A percentile compares a stretch with the other conserved stretches of the same genome.
Evolutionary conservation across 2,113 vertebrate species (phyloP).

Genomic region (Gobius niger): DNA sequence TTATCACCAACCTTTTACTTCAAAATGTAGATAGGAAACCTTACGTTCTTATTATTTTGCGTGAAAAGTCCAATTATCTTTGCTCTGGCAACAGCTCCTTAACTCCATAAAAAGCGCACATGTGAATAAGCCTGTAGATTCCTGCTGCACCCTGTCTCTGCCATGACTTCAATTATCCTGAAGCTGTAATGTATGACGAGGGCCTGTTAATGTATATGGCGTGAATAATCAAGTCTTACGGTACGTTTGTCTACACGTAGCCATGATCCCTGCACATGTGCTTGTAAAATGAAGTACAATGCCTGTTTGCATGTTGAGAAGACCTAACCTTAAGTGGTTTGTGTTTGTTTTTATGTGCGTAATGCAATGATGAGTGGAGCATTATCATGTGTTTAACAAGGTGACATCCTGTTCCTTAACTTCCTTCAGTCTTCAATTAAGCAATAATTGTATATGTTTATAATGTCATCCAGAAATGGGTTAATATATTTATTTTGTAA

Average conservation of each 20-base stretch:
- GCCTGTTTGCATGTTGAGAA: slow-evolving; percentile 13
- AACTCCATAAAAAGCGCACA: slow-evolving; percentile 47
- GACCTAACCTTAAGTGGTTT: slow-evolving; percentile 16
- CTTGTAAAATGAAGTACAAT: slow-evolving; percentile 36
- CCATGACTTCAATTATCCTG: slow-evolving; percentile 29
- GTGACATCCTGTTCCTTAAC: neutral
- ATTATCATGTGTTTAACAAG: slow-evolving; percentile 13
- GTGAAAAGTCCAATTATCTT: slow-evolving; percentile 1
- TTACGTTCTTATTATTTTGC: neutral
- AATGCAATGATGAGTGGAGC: slow-evolving; percentile 14
- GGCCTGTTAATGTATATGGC: slow-evolving; percentile 31
- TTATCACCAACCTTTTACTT: neutral
- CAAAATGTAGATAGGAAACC: neutral
- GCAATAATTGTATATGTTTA: too few species aligned
- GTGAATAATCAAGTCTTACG: slow-evolving; percentile 34
- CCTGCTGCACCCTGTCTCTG: slow-evolving; percentile 16
- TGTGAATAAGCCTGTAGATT: slow-evolving; percentile 34
- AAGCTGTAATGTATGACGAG: slow-evolving; percentile 27
- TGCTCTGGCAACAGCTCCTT: slow-evolving; percentile 36
- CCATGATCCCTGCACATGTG: slow-evolving; percentile 29
- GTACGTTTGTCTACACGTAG: slow-evolving; percentile 13
- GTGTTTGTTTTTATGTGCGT: slow-evolving; percentile 21
- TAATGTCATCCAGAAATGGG: too few species aligned
- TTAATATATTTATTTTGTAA: too few species aligned
- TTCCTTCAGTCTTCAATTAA: neutral